Evolutionary conservation across 2,888 invertebrate genomes (phyloP).

Genomic region (Acanthosoma haemorrhoidale): DNA sequence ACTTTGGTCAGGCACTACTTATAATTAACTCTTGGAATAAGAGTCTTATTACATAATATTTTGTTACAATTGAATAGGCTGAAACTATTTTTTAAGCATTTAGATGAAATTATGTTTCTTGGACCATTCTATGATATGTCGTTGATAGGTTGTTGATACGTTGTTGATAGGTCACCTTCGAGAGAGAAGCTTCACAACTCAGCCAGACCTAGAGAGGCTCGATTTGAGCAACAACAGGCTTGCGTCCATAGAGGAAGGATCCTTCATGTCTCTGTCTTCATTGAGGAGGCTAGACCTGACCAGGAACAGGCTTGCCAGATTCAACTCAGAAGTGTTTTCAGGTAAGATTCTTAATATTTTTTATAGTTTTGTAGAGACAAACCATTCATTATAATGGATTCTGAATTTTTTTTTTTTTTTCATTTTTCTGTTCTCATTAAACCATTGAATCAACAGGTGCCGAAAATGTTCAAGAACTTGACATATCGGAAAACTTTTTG

Average conservation of each 20-base stretch:
- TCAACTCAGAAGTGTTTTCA: conserved; percentile 80
- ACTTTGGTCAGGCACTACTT: no score
- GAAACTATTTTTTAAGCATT: no score
- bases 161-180: conserved; percentile 65
- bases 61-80: no score
- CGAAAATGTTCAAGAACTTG: conserved; percentile 68
- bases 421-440: neutral
- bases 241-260: conserved; percentile 66
- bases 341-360: conserved; percentile 45
- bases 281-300: conserved; percentile 67
- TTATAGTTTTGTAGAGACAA: no score
- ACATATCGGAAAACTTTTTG: conserved; percentile 82
- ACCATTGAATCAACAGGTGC: conserved; percentile 52
- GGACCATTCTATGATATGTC: no score
- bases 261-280: conserved; percentile 62
- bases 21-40: no score
- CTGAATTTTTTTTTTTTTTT: neutral
- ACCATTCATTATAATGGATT: no score
- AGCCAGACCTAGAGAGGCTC: conserved; percentile 64
- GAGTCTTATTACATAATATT: no score
- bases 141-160: no score
- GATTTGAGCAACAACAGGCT: conserved; percentile 77
- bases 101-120: no score
- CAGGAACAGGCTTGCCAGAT: conserved; percentile 69
- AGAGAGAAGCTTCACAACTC: conserved; percentile 63